Evolutionary conservation across 1,140 invertebrate genomes (phyloP).

Genomic region (Bombus affinis): DNA sequence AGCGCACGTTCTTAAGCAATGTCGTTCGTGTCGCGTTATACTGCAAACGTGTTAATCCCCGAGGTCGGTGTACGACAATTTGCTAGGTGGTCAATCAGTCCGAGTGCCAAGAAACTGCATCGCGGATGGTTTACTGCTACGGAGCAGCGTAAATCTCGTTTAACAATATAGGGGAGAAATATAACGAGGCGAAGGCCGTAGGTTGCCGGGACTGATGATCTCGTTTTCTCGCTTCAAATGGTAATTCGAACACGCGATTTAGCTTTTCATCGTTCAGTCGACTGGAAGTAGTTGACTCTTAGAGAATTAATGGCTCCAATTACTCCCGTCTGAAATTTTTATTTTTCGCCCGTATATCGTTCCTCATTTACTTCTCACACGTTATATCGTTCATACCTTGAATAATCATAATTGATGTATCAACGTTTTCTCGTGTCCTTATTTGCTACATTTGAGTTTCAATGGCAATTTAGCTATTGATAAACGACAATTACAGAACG

Average conservation of each 20-base stretch:
- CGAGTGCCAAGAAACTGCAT: conserved; percentile 56
- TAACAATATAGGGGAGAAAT: conserved; percentile 57
- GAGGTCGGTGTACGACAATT: conserved; percentile 17
- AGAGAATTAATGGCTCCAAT: neutral
- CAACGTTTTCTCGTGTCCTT: neutral
- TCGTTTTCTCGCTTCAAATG: conserved; percentile 53
- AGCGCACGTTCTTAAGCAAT: conserved; percentile 31
- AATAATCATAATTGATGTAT: neutral
- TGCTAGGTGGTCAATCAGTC: conserved; percentile 58
- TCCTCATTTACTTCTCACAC: neutral
- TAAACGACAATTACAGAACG: neutral
- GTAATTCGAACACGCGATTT: conserved; percentile 21
- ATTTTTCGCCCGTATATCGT: neutral
- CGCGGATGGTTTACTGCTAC: conserved; percentile 54
- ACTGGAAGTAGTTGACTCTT: neutral
- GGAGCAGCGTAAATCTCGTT: conserved; percentile 63
- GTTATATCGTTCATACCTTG: neutral
- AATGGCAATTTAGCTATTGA: neutral
- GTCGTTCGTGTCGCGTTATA: conserved; percentile 32
- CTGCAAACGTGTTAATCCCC: conserved; percentile 62
- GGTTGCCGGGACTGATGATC: conserved; percentile 40
- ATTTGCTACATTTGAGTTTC: neutral
- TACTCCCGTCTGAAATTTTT: neutral
- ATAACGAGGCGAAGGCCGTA: conserved; percentile 54
- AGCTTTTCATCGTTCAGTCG: neutral